Evolutionary conservation across 1,140 invertebrate species (phyloP).

Genomic region (Drosophila athabasca): DNA sequence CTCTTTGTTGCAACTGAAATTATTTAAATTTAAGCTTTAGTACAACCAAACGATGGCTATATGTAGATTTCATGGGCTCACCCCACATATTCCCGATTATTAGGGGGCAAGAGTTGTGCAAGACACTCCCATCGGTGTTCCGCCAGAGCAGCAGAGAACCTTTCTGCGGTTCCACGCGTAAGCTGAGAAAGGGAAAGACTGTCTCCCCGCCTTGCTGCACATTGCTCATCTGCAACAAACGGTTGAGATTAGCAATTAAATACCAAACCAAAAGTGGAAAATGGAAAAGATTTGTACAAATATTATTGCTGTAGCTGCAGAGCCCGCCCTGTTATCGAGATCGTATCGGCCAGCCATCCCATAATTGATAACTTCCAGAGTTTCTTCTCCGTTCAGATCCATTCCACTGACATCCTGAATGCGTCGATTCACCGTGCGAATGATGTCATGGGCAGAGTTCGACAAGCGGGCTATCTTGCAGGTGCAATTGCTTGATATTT

Average conservation of each 20-base stretch:
- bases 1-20: slow-evolving; percentile 29
- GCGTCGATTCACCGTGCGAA: slow-evolving; percentile 10
- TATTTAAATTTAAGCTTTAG: neutral
- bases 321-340: slow-evolving; percentile 6
- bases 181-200: slow-evolving; percentile 10
- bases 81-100: slow-evolving; percentile 31
- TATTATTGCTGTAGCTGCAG: slow-evolving; percentile 15
- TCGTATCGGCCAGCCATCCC: slow-evolving; percentile 30
- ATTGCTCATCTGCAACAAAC: slow-evolving; percentile 6
- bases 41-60: neutral
- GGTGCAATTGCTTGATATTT: slow-evolving; percentile 13
- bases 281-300: slow-evolving; percentile 6
- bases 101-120: slow-evolving; percentile 30
- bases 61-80: neutral
- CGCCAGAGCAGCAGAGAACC: slow-evolving; percentile 26
- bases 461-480: slow-evolving; percentile 8
- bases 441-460: neutral
- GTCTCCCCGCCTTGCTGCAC: slow-evolving; percentile 19
- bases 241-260: neutral
- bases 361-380: slow-evolving; percentile 28
- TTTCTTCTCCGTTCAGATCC: neutral
- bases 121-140: neutral
- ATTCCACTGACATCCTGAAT: slow-evolving; percentile 9
- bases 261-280: no score
- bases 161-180: slow-evolving; percentile 6